Evolutionary conservation across 2,888 invertebrate species (phyloP), one percentile per base, ranked within the genome.

Genomic region (Ormyrus rosae): DNA sequence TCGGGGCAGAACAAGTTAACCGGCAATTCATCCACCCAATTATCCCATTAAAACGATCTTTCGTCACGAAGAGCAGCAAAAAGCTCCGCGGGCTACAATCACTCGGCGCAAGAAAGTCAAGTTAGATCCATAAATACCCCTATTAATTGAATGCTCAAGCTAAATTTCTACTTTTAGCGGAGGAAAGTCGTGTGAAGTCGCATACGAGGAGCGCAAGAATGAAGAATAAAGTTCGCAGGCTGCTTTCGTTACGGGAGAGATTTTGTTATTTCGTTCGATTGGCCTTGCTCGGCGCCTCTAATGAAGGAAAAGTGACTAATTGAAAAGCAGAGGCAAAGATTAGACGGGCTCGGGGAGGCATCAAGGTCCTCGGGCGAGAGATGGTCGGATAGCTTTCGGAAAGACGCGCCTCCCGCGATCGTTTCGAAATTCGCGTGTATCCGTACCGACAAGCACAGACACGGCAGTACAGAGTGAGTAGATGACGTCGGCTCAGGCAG

Each of bases 21-120:
- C 60, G n/a, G 65, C 77, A 74, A 77, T 77, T 82, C 61, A 77
- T 72, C 70, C 65, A 45, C 72, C 77, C 80, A 80, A 80, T 82
- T 82, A 82, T 80, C 77, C 74, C 78, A 82, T 82, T 82, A 81
- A 73, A 76, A 50, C 76, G 71, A 81, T 82, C 78, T 78, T 78
- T 80, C 82, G 81, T 82, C 81, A 82, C 78, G 82, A 82, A 70
- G 13, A 60, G 56, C 51, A 5, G 60, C 64, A 74, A 71, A 68
- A 81, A 81, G 65, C 19, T 5, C 60, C 58, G 60, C 63, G 13
- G 63, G 78, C 74, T 63, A 55, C 46, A 58, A 34, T 63, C 56
- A 50, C 46, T 70, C 70, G 65, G 46, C 9, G 9, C 19, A 48
- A 48, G 55, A 69, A 46, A 63, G 13, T 45, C 63, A 45, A n/a